Conservation (phyloP, 2,888 invertebrate genomes). For the Perizoma flavofasciatum region DNA sequence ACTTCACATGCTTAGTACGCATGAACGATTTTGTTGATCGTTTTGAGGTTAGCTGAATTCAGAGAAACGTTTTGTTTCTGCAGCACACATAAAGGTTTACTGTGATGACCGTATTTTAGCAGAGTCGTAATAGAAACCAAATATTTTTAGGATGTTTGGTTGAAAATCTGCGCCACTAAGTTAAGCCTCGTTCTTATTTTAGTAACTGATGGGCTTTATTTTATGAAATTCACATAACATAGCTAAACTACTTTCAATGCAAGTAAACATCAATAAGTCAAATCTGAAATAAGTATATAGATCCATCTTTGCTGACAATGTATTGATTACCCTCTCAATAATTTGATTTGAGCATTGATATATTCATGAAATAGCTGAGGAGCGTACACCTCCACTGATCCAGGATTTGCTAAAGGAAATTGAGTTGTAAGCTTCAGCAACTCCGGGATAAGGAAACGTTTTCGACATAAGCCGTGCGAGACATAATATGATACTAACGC, state of each 20-base stretch:
- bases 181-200: too few relatives aligned
- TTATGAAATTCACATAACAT: too few relatives aligned
- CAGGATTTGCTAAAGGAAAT: conserved; percentile 69
- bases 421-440: conserved; percentile 70
- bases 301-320: conserved; percentile 15
- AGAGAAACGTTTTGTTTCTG: neutral
- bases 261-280: too few relatives aligned
- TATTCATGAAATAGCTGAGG: conserved; percentile 63
- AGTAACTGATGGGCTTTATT: too few relatives aligned
- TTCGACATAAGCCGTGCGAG: conserved; percentile 53
- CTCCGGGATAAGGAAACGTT: conserved; percentile 56
- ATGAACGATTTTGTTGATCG: neutral
- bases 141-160: too few relatives aligned
- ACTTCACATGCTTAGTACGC: conserved; percentile 5
- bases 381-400: conserved; percentile 62
- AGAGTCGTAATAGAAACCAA: too few relatives aligned
- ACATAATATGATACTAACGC: conserved; percentile 49
- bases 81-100: neutral
- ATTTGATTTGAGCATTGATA: conserved; percentile 43
- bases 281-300: too few relatives aligned
- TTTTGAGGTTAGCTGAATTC: conserved; percentile 2
- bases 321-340: conserved; percentile 38
- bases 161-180: too few relatives aligned
- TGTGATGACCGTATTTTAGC: neutral
- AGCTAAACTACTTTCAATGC: too few relatives aligned